Conservation (phyloP, 2,888 invertebrate genomes). For the Julus scanicus region DNA sequence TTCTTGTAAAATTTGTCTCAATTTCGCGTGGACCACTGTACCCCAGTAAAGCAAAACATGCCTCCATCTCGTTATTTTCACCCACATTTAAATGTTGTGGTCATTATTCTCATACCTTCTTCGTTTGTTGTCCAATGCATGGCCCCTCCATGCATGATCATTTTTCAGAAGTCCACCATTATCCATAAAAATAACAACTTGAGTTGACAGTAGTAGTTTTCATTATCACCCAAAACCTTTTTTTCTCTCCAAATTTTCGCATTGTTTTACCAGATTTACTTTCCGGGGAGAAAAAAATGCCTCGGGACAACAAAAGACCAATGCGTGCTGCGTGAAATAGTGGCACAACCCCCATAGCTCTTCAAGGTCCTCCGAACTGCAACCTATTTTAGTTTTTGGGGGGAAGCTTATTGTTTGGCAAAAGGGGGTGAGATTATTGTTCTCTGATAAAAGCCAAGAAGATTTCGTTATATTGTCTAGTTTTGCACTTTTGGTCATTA, state of each 20-base stretch:
- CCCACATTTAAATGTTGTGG: too few relatives aligned
- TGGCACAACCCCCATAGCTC: slow-evolving; percentile 8
- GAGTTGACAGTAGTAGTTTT: not conserved
- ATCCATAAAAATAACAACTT: too few relatives aligned
- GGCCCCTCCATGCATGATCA: too few relatives aligned
- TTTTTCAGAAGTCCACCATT: too few relatives aligned
- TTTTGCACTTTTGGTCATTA: slow-evolving; percentile 47
- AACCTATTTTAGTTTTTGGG: slow-evolving; percentile 41
- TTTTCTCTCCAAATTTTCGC: not conserved
- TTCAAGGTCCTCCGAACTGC: slow-evolving; percentile 38
- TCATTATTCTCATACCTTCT: too few relatives aligned
- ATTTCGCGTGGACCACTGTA: too few relatives aligned
- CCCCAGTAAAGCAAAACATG: too few relatives aligned
- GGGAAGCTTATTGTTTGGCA: slow-evolving; percentile 39
- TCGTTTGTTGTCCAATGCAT: too few relatives aligned
- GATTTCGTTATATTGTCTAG: slow-evolving; percentile 45
- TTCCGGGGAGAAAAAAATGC: not conserved
- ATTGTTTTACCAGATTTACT: slow-evolving; percentile 37
- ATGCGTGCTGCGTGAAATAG: slow-evolving; percentile 21
- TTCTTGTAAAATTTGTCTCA: too few relatives aligned
- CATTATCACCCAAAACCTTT: not conserved
- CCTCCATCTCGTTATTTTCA: too few relatives aligned
- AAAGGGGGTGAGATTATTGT: slow-evolving; percentile 25
- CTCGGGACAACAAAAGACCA: slow-evolving; percentile 22
- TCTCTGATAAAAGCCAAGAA: slow-evolving; percentile 45